Evolutionary conservation across 2,113 vertebrate species (phyloP).

Genomic region (Hypanus sabinus): DNA sequence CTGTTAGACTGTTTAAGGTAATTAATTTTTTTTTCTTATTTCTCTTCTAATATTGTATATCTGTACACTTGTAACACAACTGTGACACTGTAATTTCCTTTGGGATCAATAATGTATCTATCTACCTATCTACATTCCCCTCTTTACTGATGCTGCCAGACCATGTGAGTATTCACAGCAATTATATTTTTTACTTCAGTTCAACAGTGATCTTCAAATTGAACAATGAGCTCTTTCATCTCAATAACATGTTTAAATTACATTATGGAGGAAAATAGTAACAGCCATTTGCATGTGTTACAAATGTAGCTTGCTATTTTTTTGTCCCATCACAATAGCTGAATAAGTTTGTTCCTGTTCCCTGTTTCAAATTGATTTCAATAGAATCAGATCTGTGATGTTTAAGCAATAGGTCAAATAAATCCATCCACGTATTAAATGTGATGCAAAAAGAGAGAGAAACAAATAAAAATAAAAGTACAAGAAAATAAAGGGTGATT

Average conservation of each 20-base stretch:
- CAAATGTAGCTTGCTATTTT: neutral
- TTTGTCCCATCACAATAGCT: neutral
- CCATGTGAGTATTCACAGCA: no score
- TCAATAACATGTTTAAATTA: neutral
- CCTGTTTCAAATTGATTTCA: neutral
- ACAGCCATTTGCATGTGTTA: neutral
- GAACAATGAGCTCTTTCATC: neutral
- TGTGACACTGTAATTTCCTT: no score
- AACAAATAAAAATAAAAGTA: neutral
- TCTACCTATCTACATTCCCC: no score
- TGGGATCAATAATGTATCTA: no score
- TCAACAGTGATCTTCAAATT: neutral
- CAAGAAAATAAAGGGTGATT: neutral
- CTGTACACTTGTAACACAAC: no score
- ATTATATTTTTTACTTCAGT: no score
- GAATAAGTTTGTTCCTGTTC: neutral
- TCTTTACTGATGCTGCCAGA: no score
- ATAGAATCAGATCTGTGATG: neutral
- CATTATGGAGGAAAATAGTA: neutral
- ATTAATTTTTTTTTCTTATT: no score
- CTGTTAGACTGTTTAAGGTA: no score
- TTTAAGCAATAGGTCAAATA: neutral
- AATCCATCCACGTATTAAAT: neutral
- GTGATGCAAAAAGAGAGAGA: neutral
- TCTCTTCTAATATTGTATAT: no score